Conservation (phyloP, 2,888 invertebrate genomes). For the Sphaeridia pumilis region DNA sequence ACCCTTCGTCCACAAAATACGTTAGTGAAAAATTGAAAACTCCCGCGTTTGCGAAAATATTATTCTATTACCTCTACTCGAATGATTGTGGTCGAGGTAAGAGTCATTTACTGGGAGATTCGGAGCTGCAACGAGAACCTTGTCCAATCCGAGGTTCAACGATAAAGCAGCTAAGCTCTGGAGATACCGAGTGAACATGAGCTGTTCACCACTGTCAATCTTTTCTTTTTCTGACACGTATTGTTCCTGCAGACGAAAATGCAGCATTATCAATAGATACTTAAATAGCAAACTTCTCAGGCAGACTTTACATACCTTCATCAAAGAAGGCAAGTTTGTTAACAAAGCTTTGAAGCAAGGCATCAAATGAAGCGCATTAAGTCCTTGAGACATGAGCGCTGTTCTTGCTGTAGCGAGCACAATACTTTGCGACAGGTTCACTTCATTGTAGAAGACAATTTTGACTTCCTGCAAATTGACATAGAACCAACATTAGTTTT, state of each 20-base stretch:
- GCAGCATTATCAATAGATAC: not conserved
- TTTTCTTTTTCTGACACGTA: slow-evolving; percentile 45
- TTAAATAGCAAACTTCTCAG: not conserved
- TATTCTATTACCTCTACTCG: not conserved
- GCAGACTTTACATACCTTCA: slow-evolving; percentile 24
- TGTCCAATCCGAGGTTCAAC: slow-evolving; percentile 46
- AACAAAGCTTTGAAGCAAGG: slow-evolving; percentile 46
- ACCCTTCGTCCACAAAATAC: slow-evolving; percentile 36
- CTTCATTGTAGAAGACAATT: slow-evolving; percentile 43
- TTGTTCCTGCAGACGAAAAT: slow-evolving; percentile 24
- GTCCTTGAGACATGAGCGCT: slow-evolving; percentile 45
- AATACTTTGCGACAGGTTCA: slow-evolving; percentile 42
- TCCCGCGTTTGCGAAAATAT: not conserved
- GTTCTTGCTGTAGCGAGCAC: slow-evolving; percentile 46
- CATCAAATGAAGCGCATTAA: slow-evolving; percentile 46
- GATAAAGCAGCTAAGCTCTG: slow-evolving; percentile 48
- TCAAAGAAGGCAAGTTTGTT: slow-evolving; percentile 44
- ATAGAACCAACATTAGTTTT: not conserved
- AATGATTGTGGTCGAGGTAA: not conserved
- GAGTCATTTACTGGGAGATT: slow-evolving; percentile 1
- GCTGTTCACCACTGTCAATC: slow-evolving; percentile 48
- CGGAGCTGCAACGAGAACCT: slow-evolving; percentile 38
- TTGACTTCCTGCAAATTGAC: slow-evolving; percentile 41
- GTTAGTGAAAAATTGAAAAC: not conserved
- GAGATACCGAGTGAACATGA: slow-evolving; percentile 49